Evolutionary conservation across 2,113 vertebrate species (phyloP), one percentile per base, ranked within the genome.

Genomic region (Puma concolor): DNA sequence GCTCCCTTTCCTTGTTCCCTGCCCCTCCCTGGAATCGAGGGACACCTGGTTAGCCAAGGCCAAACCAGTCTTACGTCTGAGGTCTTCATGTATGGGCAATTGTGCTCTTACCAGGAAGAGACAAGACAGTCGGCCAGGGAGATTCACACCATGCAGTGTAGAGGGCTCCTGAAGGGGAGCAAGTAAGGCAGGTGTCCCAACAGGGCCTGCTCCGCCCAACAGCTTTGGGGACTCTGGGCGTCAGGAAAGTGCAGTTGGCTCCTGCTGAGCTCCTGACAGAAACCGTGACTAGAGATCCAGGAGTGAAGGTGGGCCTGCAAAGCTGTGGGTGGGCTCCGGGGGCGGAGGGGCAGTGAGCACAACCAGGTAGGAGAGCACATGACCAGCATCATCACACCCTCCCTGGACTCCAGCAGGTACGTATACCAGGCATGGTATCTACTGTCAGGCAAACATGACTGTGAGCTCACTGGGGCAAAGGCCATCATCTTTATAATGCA

Each of bases 111-210:
- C 31, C 44, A 48, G 44, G 36, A 23, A 54, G 44, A 23, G 21
- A 50, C 29, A 23, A 48, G 86, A 11, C 0, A 31, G 72, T 17
- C 33, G 38, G 63, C 63, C 50, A 27, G 23, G 29, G 77, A 66
- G 36, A 36, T 2, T 19, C n/a, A 16, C 1, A 0, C 36, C 17
- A 33, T 3, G 25, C 36, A 1, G 25, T 0, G 4, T 27, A 10
- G 60, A 41, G 31, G 17, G 33, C 12, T 79, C 36, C 7, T 27
- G 41, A 23, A 33, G 2, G 1, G 13, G 71, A 3, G 0, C 23
- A 12, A 2, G 1, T 12, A 14, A 48, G 31, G 67, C 36, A 16
- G 36, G 81, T 17, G 36, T 38, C 44, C 14, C 33, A 41, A 36
- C 9, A 50, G 10, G 8, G 21, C 23, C 72, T 38, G 80, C 4